Conservation (phyloP, 2,888 invertebrate species). For the Tetragonisca angustula region DNA sequence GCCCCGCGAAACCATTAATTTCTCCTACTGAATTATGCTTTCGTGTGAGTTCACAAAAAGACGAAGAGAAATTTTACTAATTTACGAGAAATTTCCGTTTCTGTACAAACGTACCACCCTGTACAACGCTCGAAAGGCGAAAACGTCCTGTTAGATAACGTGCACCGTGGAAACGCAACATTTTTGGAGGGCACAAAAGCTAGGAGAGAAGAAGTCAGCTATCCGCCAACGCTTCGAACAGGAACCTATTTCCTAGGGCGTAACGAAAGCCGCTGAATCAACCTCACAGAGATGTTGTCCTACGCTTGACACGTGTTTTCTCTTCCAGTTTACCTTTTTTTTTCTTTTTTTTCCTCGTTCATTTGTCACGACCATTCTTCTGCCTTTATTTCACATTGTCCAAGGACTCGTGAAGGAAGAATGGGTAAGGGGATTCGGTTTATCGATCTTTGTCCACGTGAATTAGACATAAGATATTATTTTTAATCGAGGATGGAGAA, state of each 20-base stretch:
- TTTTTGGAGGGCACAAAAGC: slow-evolving; percentile 17
- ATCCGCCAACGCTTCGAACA: slow-evolving; percentile 38
- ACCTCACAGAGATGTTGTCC: neutral
- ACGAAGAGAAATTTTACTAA: no score
- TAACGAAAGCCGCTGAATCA: slow-evolving; percentile 39
- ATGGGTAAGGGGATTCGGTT: neutral
- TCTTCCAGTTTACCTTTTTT: neutral
- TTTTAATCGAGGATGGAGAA: neutral
- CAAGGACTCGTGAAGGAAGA: neutral
- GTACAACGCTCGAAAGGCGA: no score
- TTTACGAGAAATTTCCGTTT: no score
- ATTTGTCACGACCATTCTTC: neutral
- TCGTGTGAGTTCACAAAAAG: no score
- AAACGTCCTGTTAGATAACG: neutral
- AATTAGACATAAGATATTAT: neutral
- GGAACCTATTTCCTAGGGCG: slow-evolving; percentile 58
- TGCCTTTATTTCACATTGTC: neutral
- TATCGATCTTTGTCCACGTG: neutral
- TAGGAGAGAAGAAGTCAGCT: neutral
- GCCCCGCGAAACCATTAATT: no score
- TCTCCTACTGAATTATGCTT: no score
- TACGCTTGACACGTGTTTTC: slow-evolving; percentile 6
- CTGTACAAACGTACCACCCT: no score
- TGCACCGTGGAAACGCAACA: neutral
- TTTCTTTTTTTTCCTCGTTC: no score